Conservation (phyloP, 53 echinoderm and acorn worm species). For the Temnopleurus reevesii region DNA sequence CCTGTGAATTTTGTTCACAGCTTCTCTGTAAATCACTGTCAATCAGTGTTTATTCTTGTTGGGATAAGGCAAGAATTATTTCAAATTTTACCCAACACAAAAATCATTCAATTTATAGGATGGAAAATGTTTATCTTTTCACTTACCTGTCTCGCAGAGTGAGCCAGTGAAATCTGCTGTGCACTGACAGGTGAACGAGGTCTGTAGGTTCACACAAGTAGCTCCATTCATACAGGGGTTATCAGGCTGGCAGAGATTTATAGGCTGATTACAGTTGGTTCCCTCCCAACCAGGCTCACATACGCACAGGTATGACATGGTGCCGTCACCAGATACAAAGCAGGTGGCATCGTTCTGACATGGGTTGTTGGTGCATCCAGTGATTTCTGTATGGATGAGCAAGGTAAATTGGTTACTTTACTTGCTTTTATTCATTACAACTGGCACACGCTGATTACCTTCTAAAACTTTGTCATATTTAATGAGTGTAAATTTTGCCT, state of each 20-base stretch:
- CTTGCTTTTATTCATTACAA: no score
- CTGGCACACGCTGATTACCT: no score
- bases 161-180: slow-evolving; percentile 59
- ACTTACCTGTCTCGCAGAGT: slow-evolving; percentile 71
- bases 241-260: slow-evolving; percentile 34
- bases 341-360: slow-evolving; percentile 70
- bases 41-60: no score
- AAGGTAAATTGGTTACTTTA: no score
- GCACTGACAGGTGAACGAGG: slow-evolving; percentile 64
- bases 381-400: slow-evolving; percentile 23
- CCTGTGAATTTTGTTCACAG: no score
- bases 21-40: no score
- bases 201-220: slow-evolving; percentile 58
- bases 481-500: no score
- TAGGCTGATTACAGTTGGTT: neutral
- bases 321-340: slow-evolving; percentile 29
- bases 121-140: no score
- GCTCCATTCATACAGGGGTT: slow-evolving; percentile 72
- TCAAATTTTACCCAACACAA: no score
- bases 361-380: slow-evolving; percentile 57
- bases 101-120: no score
- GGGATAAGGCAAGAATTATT: no score
- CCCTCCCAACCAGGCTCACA: slow-evolving; percentile 67
- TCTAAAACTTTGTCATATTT: no score
- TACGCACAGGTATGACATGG: slow-evolving; percentile 33